Evolutionary conservation across 1,140 invertebrate species (phyloP).

Genomic region (Druon quercuslanigerum): DNA sequence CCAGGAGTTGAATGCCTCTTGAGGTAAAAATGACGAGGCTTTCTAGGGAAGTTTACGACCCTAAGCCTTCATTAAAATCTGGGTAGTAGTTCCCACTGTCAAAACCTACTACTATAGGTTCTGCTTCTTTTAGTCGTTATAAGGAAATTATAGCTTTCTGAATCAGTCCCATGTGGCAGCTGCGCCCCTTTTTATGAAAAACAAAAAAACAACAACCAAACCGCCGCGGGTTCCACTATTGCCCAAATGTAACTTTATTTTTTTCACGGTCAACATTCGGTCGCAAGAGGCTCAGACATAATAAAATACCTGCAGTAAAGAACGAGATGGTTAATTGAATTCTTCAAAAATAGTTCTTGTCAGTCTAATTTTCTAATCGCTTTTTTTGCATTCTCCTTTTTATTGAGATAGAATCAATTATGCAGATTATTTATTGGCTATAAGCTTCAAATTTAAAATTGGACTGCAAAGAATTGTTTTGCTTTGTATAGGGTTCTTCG

Average conservation of each 20-base stretch:
- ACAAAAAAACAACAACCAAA: not conserved
- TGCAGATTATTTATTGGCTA: not conserved
- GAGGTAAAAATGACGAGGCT: conserved; percentile 19
- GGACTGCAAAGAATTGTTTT: no score
- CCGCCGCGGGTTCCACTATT: conserved; percentile 8
- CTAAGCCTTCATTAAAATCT: conserved; percentile 27
- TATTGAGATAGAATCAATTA: not conserved
- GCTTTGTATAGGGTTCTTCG: no score
- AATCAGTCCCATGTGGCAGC: conserved; percentile 21
- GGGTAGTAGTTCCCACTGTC: conserved; percentile 1
- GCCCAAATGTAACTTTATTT: conserved; percentile 2
- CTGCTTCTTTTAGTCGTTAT: not conserved
- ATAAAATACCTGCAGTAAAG: conserved; percentile 18
- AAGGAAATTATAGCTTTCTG: conserved; percentile 17
- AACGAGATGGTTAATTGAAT: conserved; percentile 4
- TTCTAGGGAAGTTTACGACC: not conserved
- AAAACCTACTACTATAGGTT: not conserved
- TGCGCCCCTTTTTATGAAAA: not conserved
- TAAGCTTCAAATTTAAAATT: not conserved
- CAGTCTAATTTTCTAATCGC: not conserved
- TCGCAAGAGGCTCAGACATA: not conserved
- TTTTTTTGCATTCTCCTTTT: not conserved
- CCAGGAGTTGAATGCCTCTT: conserved; percentile 22
- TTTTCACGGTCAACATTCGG: conserved; percentile 10
- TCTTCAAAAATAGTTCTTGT: not conserved